Conservation (phyloP, 2,888 invertebrate genomes). For the Thysanoteuthis rhombus region DNA sequence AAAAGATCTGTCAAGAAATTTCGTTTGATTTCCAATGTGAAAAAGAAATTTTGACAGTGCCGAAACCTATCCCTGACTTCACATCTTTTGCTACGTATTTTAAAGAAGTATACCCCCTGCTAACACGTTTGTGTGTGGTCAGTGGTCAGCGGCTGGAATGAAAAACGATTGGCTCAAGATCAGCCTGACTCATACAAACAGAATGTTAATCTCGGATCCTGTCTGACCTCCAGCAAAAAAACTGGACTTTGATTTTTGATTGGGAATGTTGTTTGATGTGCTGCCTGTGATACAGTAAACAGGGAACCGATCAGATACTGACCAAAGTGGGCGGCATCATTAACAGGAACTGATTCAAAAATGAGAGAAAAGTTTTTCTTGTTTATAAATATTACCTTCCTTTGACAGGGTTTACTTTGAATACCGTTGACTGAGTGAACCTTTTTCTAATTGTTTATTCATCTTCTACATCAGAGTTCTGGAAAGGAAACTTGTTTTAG, state of each 20-base stretch:
- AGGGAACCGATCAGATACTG: not conserved
- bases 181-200: not conserved
- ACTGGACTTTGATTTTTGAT: slow-evolving; percentile 12
- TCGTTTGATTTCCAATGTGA: not conserved
- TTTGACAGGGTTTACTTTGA: not conserved
- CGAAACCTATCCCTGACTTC: not conserved
- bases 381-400: not conserved
- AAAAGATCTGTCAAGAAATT: not conserved
- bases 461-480: not conserved
- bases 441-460: not conserved
- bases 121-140: not conserved
- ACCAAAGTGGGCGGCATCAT: not conserved
- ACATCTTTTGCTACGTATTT: not conserved
- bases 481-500: not conserved
- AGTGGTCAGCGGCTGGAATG: not conserved
- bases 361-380: not conserved
- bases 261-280: not conserved
- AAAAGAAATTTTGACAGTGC: not conserved
- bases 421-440: too few relatives aligned
- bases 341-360: not conserved
- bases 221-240: not conserved
- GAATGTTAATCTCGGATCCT: not conserved
- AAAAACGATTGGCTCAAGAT: slow-evolving; percentile 12
- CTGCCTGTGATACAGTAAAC: not conserved
- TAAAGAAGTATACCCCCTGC: not conserved